Base-by-base conservation (phyloP, 2,888 invertebrate genomes). In the Amiota mariae region DNA sequence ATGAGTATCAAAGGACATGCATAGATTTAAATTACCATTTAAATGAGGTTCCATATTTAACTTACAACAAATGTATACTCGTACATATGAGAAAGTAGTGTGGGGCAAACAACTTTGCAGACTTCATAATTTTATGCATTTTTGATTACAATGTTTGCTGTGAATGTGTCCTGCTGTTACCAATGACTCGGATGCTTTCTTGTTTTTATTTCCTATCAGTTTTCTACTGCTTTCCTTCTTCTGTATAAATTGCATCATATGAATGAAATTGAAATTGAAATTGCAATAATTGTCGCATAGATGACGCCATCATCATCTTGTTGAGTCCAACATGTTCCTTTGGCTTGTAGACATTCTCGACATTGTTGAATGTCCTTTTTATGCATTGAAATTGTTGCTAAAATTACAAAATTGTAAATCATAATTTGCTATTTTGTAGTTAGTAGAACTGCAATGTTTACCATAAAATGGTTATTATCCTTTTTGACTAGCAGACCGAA, bases 121-220 rank as follows among this genome's bases (percentile, higher is more conserved):
- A 67, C 51, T 67, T 49, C 67, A 67, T 67, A 67, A 67, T 67
- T 67, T 67, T 67, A 67, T 51, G 67, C 51, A 24, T 49, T 51
- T 67, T 51, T 67, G 67, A n/a, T 24, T 51, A 67, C 51, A 64
- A 20, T 51, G 67, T 51, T 20, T 47, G 1, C 59, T 20, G 18
- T 18, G 59, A 36, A 36, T 59, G 15, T 11, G 59, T 2, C 24
- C 59, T 59, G 15, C 12, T 54, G 54, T n/a, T 54, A n/a, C 54
- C 54, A 36, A 36, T 54, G 70, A 70, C 15, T 54, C 6, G 36
- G 51, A 4, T 20, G 49, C 54, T 20, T 10, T 68, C 49, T 47
- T n/a, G 54, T 56, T 15, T 36, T 36, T 9, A 18, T 67, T 49
- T 59, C 18, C 57, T 18, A 6, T 59, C 20, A 1, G 9, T 18